A percentile compares a stretch with the other conserved stretches of the same genome.
phyloP scores from a whole-genome alignment of 2,113 vertebrate species.

The Craseonycteris thonglongyai region DNA sequence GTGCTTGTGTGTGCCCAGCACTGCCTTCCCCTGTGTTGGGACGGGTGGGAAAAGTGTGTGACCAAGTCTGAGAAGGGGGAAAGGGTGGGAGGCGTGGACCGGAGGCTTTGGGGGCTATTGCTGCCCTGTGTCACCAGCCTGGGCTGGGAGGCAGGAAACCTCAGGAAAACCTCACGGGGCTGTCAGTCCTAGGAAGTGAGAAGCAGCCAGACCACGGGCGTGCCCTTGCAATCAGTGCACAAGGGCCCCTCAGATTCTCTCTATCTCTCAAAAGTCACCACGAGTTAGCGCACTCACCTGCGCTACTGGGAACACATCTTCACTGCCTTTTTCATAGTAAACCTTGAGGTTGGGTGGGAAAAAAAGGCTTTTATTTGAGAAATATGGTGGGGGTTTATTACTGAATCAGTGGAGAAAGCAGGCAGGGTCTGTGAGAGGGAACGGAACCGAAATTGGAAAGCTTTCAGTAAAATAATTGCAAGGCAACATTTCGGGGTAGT shows the following conservation, averaged over 20 bases:
- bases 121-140: background rate
- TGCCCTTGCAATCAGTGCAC: background rate
- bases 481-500: background rate
- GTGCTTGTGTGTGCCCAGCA: background rate
- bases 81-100: fast-evolving
- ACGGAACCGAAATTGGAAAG: background rate
- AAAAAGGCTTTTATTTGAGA: background rate
- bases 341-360: background rate
- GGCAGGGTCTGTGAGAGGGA: background rate
- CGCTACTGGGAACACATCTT: background rate
- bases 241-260: background rate
- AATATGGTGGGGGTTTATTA: background rate
- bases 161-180: background rate
- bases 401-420: background rate
- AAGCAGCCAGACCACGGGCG: background rate
- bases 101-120: background rate
- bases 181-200: background rate
- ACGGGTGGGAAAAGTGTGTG: background rate
- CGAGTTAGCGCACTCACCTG: background rate
- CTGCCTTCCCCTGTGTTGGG: background rate
- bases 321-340: background rate
- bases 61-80: background rate
- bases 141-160: background rate
- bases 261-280: background rate
- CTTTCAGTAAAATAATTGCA: constrained; percentile 6